Conservation (phyloP, 2,797 vertebrate species). For the Myotis myotis region DNA sequence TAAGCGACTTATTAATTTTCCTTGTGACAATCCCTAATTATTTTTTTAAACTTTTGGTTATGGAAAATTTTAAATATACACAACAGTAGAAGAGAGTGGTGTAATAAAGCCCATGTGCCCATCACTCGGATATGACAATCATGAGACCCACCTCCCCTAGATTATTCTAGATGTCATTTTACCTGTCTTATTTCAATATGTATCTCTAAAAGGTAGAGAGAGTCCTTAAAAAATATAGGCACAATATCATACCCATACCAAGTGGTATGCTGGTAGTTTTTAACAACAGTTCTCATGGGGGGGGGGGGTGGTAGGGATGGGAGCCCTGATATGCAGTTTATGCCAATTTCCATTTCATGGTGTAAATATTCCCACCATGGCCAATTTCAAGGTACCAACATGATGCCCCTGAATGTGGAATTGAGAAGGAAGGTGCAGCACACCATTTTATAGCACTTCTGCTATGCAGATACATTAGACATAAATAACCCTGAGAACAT, state of each 20-base stretch:
- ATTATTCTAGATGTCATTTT: conserved; percentile 13
- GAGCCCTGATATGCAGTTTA: background rate
- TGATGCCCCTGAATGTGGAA: background rate
- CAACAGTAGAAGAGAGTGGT: background rate
- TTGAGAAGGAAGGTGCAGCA: background rate
- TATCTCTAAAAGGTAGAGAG: background rate
- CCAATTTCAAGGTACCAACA: background rate
- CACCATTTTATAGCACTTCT: background rate
- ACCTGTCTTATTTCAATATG: background rate
- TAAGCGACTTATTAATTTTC: conserved; percentile 7
- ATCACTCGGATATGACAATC: background rate
- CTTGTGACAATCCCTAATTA: background rate
- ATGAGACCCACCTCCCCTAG: background rate
- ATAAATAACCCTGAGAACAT: background rate
- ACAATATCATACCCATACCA: background rate
- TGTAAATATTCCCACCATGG: background rate
- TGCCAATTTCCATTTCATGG: background rate
- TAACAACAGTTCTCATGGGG: background rate
- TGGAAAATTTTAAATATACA: background rate
- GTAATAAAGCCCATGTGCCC: background rate
- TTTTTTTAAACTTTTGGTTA: background rate
- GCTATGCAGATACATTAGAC: background rate
- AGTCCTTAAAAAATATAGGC: background rate
- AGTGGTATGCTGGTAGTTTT: background rate
- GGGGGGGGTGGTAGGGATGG: background rate